Percentiles rank a stretch among this genome's conserved stretches.
Evolutionary conservation across 2,888 invertebrate species (phyloP).

Genomic region (Phoenoteleia sp.): DNA sequence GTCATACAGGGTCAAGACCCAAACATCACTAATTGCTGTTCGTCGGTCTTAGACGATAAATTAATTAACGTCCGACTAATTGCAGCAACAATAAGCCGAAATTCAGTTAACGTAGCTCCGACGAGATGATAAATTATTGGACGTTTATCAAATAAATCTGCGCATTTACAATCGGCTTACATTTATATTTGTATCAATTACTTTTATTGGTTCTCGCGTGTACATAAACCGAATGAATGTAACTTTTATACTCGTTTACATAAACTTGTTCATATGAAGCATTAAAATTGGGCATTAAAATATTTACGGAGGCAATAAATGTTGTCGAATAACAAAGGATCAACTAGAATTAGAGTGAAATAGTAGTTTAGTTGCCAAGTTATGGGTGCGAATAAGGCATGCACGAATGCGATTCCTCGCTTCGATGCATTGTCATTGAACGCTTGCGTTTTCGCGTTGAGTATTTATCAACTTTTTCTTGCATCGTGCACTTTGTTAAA

Average conservation of each 20-base stretch:
- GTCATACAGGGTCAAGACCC: no score
- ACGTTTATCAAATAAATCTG: no score
- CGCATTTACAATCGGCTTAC: no score
- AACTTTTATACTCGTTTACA: conserved; percentile 1
- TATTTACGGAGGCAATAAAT: conserved; percentile 39
- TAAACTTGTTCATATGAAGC: conserved; percentile 7
- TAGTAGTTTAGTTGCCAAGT: conserved; percentile 29
- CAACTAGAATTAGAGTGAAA: conserved; percentile 38
- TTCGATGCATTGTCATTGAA: conserved; percentile 42
- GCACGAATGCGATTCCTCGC: neutral
- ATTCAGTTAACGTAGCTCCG: no score
- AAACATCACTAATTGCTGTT: no score
- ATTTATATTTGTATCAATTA: no score
- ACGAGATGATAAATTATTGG: no score
- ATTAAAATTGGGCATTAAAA: conserved; percentile 40
- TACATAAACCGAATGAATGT: no score
- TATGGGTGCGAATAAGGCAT: neutral
- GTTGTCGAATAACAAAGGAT: conserved; percentile 36
- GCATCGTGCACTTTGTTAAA: conserved; percentile 24
- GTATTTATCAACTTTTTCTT: conserved; percentile 39
- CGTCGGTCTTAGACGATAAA: no score
- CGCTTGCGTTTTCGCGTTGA: neutral
- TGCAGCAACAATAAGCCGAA: no score
- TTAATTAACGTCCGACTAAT: no score
- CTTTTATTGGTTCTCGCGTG: no score